Base-by-base conservation (phyloP, 2,113 vertebrate species). In the Chitala chitala region DNA sequence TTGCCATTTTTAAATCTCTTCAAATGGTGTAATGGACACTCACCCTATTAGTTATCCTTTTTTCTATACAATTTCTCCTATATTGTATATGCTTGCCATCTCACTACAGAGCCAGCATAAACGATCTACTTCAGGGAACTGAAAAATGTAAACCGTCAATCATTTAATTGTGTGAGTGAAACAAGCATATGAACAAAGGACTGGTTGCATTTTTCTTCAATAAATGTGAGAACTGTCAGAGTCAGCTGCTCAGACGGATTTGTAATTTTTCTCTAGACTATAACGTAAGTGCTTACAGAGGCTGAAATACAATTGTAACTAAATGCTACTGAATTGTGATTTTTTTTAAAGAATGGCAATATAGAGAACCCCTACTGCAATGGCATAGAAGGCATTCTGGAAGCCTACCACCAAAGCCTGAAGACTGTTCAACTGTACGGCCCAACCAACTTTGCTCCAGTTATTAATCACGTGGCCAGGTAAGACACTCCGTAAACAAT, bases 381-480 rank as follows among this genome's bases (percentile, higher is more conserved):
- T 0, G 96, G 96, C 6, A 98, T 98, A 1, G 94, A 98, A 29
- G 96, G 96, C 0, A 96, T 98, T 75, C 84, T 98, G 68, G 95
- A 96, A 75, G 96, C 95, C 0, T 98, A 98, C 61, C 95, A 98
- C 85, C 90, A 90, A 87, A 97, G 95, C 82, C 89, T 98, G 83
- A 95, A 94, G 87, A 93, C 92, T 0, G 95, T 98, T 36, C 96
- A 98, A 87, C 92, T 98, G 58, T 98, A 98, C 0, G 96, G 96
- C 0, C 96, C 96, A 20, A 98, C 96, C 46, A 98, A 98, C 85
- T 98, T 98, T 0, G 94, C 96, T 8, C 96, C 96, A 0, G 93
- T 98, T 0, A 93, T 98, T 82, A 98, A 95, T 83, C 94, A 95
- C 0, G 96, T 98, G 44, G 96, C 95, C 76, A 93, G 94, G 95